Base-by-base conservation (phyloP, 92 coral and sea anemone genomes). In the Porites divaricata region DNA sequence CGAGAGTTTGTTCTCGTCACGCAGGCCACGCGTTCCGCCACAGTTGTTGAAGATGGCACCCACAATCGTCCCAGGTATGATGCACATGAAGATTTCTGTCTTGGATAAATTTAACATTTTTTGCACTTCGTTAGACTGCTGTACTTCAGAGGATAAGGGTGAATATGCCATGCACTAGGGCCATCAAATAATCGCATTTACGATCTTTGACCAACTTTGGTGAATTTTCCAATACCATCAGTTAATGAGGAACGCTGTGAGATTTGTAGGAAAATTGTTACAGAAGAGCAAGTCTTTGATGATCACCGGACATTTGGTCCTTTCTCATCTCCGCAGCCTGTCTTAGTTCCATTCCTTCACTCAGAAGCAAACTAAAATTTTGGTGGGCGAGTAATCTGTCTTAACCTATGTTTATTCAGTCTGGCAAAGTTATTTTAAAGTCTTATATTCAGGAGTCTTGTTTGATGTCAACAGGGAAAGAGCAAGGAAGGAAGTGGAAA, bases 401-500 rank as follows among this genome's bases (percentile, higher is more conserved):
- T 2, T 54, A 54, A 54, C 14, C 59, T 54, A 4, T 54, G 4
- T 8, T 11, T 54, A 9, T 53, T 53, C 9, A 53, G 58, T 54
- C 10, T 54, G 5, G 17, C 59, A 20, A 64, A 64, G 22, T 9
- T 20, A 19, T 26, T 35, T 41, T 71, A 24, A 21, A 70, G 15
- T 21, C 9, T 16, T 70, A 9, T 6, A 9, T 1, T 28, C 45
- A 35, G 3, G 45, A 35, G 7, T 35, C 45, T 35, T 35, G 45
- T 35, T 35, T 35, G 7, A 3, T 35, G 45, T 35, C 45, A 1
- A 15, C n/a, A 79, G 74, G 84, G 22, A 48, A 51, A 52, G 75
- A 79, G 84, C 84, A 79, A 79, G 84, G 84, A 26, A 52, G 17
- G 52, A 79, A 79, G 84, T 68, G 84, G 75, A 66, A 53, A 52